Conservation (phyloP, 2,888 invertebrate genomes). For the Argyra leucocephala region DNA sequence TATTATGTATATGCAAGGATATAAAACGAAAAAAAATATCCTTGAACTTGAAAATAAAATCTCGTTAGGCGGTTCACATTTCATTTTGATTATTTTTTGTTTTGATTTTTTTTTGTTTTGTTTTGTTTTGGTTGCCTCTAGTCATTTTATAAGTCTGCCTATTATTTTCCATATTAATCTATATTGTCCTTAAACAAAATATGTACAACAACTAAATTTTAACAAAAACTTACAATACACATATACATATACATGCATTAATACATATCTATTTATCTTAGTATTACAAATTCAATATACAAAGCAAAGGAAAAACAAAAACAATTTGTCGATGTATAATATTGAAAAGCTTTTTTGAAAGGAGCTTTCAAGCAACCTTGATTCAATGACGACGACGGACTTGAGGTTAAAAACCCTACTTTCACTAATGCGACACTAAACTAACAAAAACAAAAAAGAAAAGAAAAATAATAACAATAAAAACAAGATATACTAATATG, state of each 20-base stretch:
- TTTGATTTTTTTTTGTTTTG: background rate
- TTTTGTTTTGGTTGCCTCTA: background rate
- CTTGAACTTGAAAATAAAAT: background rate
- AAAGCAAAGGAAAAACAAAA: too few species aligned
- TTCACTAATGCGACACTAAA: conserved; percentile 19
- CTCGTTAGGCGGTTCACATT: background rate
- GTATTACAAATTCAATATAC: too few species aligned
- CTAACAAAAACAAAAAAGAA: background rate
- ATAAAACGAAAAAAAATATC: background rate
- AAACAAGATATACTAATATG: background rate
- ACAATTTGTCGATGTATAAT: too few species aligned
- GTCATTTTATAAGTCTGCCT: too few species aligned
- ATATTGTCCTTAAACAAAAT: too few species aligned
- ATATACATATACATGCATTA: too few species aligned
- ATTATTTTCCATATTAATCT: too few species aligned
- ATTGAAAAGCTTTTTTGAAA: conserved; percentile 1
- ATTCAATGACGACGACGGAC: conserved; percentile 28
- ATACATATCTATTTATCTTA: too few species aligned
- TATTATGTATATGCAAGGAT: too few species aligned
- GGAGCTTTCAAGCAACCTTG: conserved; percentile 21
- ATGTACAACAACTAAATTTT: too few species aligned
- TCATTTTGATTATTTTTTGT: background rate
- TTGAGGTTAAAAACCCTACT: conserved; percentile 29
- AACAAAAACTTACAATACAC: too few species aligned
- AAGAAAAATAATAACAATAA: background rate